Base-by-base conservation (phyloP, 2,888 invertebrate species). In the Marasmarcha lunaedactyla region DNA sequence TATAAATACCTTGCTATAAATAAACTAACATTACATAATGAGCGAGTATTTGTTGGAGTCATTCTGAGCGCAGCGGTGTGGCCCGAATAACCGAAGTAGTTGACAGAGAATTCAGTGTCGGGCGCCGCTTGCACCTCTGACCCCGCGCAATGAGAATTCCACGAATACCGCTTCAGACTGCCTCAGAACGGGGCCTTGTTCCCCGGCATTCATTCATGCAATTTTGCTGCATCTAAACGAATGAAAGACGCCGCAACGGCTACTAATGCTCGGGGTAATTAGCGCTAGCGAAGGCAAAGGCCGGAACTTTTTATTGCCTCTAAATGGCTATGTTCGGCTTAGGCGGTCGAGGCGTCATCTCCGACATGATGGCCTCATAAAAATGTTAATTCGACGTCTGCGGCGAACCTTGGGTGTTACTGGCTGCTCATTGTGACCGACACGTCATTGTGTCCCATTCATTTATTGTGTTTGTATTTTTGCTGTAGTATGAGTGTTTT, bases 351-450 rank as follows among this genome's bases (percentile, higher is more conserved):
- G 20, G 20, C 20, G 20, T 20, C 4, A 20, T 20, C 20, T 30
- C 5, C 6, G 25, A 25, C 25, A 11, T 3, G n/a, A 30, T 30
- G 9, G 30, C 45, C 46, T 55, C 54, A 51, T 63, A 55, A 57
- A 59, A 59, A 60, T 56, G 55, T 52, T 57, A 55, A 61, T 62
- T 54, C 45, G 26, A 14, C 14, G 26, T 33, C 15, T 7, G n/a
- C 9, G 34, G n/a, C n/a, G n/a, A n/a, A 13, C 11, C 9, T 25
- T 9, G 25, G 25, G 25, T 9, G 25, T n/a, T n/a, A 25, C n/a
- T 30, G 30, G n/a, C 11, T 30, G 2, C 30, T 4, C 6, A 10
- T 30, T 30, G 30, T 30, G 2, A 3, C n/a, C 6, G 4, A 30
- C 30, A 30, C 30, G 30, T 20, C 20, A 20, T 20, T 7, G 20